Conservation (phyloP, 2,113 vertebrate species). For the Emberiza fucata region DNA sequence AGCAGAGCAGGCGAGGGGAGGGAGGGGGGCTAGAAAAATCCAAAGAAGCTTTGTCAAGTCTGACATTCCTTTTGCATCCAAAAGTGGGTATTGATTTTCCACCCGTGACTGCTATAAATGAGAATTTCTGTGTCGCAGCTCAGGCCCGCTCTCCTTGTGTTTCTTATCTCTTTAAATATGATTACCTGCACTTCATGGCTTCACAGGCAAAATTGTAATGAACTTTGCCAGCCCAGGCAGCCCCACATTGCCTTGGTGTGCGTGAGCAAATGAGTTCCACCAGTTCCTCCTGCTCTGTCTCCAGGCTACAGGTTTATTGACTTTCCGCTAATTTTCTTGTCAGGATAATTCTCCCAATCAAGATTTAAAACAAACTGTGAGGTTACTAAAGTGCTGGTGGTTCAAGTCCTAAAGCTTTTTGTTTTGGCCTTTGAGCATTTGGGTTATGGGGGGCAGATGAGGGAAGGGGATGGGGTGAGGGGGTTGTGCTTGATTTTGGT, state of each 20-base stretch:
- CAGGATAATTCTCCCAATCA: conserved; percentile 74
- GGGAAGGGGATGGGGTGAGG: background rate
- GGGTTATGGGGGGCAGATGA: background rate
- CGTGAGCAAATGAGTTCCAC: background rate
- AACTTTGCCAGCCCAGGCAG: conserved; percentile 49
- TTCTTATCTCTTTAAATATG: conserved; percentile 72
- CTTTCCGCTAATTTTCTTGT: conserved; percentile 75
- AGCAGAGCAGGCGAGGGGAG: background rate
- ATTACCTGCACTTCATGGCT: conserved; percentile 64
- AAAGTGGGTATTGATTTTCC: conserved; percentile 72
- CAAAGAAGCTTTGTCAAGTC: conserved; percentile 44
- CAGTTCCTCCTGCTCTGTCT: conserved; percentile 54
- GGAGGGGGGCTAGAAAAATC: background rate
- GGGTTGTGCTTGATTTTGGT: background rate
- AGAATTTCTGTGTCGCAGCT: conserved; percentile 66
- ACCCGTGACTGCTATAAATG: conserved; percentile 69
- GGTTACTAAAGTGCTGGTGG: conserved; percentile 55
- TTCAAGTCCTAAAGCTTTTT: conserved; percentile 44
- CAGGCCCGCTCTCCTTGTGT: conserved; percentile 31
- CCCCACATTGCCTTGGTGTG: background rate
- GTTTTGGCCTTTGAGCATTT: conserved; percentile 44
- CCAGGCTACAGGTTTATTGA: conserved; percentile 68
- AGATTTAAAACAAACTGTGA: conserved; percentile 74
- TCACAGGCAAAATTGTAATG: conserved; percentile 59
- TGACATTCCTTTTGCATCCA: conserved; percentile 52